Percentiles rank a stretch among this genome's conserved stretches.
These are phyloP conservation scores for Cosmia pyralina DNA, from an alignment of 2,888 invertebrate species.

Conservation along the genomic window DNA sequence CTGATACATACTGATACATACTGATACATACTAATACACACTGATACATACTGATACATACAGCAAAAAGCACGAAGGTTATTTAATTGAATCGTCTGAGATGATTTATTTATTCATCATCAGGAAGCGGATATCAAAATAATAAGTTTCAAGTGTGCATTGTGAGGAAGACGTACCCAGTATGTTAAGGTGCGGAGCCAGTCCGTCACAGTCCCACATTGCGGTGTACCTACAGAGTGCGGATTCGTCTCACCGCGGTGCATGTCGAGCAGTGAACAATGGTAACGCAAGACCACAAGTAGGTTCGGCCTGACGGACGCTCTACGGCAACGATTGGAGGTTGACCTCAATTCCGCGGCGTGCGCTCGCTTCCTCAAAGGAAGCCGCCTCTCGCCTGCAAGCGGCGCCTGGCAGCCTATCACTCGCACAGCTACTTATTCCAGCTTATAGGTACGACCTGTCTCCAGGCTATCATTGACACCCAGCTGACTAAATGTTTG, in stretches of 20 bases:
- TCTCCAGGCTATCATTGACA: not conserved
- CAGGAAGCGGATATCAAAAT: not conserved
- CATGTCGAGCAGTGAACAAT: constrained; percentile 1
- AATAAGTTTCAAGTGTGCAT: not conserved
- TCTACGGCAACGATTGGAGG: constrained; percentile 52
- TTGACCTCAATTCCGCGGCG: constrained; percentile 58
- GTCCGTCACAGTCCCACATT: not conserved
- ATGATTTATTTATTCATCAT: not conserved
- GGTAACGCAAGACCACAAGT: constrained; percentile 25
- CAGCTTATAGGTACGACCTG: not conserved
- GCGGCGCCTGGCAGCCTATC: constrained; percentile 18
- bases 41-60: not conserved
- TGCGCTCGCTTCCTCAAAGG: constrained; percentile 57
- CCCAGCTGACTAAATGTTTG: not conserved
- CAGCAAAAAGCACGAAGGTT: not conserved
- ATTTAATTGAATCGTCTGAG: not conserved
- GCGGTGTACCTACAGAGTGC: not conserved
- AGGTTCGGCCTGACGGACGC: constrained; percentile 7
- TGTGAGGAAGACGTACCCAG: not conserved
- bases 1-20: not conserved
- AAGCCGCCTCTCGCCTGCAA: constrained; percentile 40
- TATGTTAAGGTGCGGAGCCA: not conserved
- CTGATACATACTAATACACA: not conserved
- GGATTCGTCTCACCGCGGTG: not conserved
- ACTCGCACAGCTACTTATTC: constrained; percentile 1